Evolutionary conservation across 2,888 invertebrate species (phyloP).

Genomic region (Nephrotoma flavescens): DNA sequence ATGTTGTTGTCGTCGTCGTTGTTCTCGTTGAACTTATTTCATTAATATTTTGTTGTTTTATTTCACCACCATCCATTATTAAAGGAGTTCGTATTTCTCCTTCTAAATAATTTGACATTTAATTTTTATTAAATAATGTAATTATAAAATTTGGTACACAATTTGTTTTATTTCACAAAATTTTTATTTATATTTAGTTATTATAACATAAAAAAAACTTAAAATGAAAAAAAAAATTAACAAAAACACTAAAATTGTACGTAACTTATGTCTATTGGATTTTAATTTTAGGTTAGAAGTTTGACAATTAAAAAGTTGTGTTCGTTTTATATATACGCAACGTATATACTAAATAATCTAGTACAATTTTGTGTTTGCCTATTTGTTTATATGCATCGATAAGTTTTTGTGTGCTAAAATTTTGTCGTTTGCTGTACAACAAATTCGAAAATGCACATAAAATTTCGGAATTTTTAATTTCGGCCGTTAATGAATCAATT

Average conservation of each 20-base stretch:
- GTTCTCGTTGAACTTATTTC: constrained; percentile 16
- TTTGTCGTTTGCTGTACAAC: not conserved
- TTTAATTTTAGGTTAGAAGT: not conserved
- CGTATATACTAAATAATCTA: not conserved
- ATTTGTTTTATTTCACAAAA: not conserved
- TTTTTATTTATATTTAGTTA: not conserved
- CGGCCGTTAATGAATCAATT: no score
- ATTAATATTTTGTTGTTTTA: constrained; percentile 12
- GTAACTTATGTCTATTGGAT: not conserved
- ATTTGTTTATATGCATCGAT: not conserved
- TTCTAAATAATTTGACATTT: constrained; percentile 9
- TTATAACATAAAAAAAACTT: not conserved
- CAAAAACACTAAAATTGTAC: not conserved
- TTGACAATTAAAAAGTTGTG: not conserved
- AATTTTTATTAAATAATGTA: constrained; percentile 1
- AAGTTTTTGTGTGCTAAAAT: not conserved
- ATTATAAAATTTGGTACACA: not conserved
- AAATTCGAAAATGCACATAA: not conserved
- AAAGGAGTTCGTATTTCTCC: constrained; percentile 6
- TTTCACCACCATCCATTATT: constrained; percentile 14
- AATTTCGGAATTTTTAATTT: not conserved
- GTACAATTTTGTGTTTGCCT: not conserved
- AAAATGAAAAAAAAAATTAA: not conserved
- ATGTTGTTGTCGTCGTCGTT: not conserved
- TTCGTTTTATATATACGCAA: not conserved